These are phyloP conservation scores for Nephrotoma flavescens DNA, from an alignment of 2,888 invertebrate species.

Conservation along the genomic window DNA sequence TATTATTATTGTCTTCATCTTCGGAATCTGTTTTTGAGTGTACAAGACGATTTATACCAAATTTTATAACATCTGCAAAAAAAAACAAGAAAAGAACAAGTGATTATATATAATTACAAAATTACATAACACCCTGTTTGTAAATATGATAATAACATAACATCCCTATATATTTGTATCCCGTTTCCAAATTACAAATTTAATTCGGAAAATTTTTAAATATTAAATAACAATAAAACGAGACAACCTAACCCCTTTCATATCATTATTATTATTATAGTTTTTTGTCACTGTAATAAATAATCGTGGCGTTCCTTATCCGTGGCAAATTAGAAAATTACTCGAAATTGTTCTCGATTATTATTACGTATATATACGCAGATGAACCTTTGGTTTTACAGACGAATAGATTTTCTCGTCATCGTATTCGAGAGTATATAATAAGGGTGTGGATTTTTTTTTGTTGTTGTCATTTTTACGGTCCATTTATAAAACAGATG, in stretches of 20 bases:
- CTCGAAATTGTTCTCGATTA: slow-evolving; percentile 26
- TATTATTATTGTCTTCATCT: slow-evolving; percentile 41
- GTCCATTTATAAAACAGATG: slow-evolving; percentile 35
- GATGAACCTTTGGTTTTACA: slow-evolving; percentile 3
- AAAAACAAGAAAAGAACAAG: slow-evolving; percentile 12
- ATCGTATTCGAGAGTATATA: not conserved
- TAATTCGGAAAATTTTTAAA: not conserved
- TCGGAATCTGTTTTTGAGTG: slow-evolving; percentile 38
- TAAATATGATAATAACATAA: not conserved
- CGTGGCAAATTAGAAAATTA: slow-evolving; percentile 30
- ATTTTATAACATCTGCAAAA: slow-evolving; percentile 65
- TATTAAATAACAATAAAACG: not conserved
- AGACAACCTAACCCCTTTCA: not conserved
- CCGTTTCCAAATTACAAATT: not conserved
- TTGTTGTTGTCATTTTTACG: slow-evolving; percentile 21
- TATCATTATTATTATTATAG: not conserved
- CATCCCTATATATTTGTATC: not conserved
- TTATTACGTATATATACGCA: not conserved
- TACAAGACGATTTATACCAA: slow-evolving; percentile 69
- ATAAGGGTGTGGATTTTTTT: not conserved
- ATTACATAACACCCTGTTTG: not conserved
- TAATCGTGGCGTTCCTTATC: slow-evolving; percentile 14
- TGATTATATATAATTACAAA: not conserved
- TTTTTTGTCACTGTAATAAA: not conserved
- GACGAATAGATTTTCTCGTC: not conserved